A percentile compares a stretch with the other conserved stretches of the same genome.
Conservation (phyloP, 2,797 vertebrate genomes). For the Poeciliopsis presidionis region DNA sequence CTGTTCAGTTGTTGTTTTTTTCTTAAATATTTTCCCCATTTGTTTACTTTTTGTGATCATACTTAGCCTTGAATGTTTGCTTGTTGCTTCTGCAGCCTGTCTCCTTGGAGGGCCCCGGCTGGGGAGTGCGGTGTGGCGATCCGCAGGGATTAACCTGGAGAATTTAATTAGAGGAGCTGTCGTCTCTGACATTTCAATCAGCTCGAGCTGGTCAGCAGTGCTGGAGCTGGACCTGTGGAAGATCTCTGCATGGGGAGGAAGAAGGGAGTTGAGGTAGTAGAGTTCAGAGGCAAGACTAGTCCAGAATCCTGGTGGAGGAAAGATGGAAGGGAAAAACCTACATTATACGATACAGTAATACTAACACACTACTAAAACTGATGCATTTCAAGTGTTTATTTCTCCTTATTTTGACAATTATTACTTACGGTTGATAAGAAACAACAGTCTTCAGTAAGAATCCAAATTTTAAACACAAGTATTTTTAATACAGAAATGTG, state of each 20-base stretch:
- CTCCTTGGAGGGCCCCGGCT: constrained; percentile 69
- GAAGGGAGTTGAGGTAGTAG: constrained; percentile 37
- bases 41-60: constrained; percentile 23
- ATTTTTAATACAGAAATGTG: not conserved
- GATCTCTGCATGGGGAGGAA: constrained; percentile 58
- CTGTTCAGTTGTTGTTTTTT: not conserved
- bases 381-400: not conserved
- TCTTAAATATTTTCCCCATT: not conserved
- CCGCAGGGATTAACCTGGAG: constrained; percentile 92
- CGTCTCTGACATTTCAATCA: constrained; percentile 82
- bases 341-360: not conserved
- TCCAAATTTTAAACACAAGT: not conserved
- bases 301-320: constrained; percentile 39
- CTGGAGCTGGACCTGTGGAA: constrained; percentile 69
- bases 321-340: not conserved
- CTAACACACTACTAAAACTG: not conserved
- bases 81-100: constrained; percentile 55
- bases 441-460: not conserved
- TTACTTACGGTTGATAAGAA: not conserved
- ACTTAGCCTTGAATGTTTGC: constrained; percentile 69
- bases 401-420: not conserved
- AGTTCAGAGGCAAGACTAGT: constrained; percentile 60
- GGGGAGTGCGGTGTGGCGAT: constrained; percentile 87
- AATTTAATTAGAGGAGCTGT: constrained; percentile 92
- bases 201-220: constrained; percentile 47